Conservation (phyloP, 2,888 invertebrate genomes). For the Habrosyne pyritoides region DNA sequence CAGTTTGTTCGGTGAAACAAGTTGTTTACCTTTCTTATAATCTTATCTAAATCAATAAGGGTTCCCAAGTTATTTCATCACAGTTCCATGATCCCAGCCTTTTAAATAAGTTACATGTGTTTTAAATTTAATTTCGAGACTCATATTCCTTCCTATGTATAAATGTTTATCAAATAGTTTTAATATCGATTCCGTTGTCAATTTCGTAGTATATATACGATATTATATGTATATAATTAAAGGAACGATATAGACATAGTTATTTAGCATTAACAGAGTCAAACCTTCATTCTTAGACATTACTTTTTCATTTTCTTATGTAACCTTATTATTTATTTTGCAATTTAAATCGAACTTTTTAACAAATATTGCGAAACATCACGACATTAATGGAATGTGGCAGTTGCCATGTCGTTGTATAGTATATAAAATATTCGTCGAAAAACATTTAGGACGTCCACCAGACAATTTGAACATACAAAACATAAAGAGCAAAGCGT, state of each 20-base stretch:
- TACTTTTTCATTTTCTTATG: not conserved
- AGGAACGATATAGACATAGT: not conserved
- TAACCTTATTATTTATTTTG: slow-evolving; percentile 2
- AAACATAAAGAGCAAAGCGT: slow-evolving; percentile 17
- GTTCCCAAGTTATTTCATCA: slow-evolving; percentile 27
- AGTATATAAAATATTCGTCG: slow-evolving; percentile 13
- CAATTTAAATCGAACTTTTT: not conserved
- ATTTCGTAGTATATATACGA: not conserved
- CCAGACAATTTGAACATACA: not conserved
- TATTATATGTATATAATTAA: not conserved
- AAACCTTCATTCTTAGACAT: not conserved
- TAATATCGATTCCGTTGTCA: not conserved
- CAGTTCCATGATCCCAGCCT: slow-evolving; percentile 23
- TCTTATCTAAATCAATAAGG: slow-evolving; percentile 21
- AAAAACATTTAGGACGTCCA: slow-evolving; percentile 7
- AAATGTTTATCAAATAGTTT: not conserved
- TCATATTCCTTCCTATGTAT: not conserved
- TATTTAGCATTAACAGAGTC: not conserved
- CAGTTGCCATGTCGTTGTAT: slow-evolving; percentile 36
- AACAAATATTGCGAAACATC: slow-evolving; percentile 17
- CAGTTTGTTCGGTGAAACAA: slow-evolving; percentile 51
- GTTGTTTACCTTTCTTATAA: slow-evolving; percentile 40
- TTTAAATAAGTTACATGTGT: not conserved
- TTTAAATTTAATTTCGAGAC: not conserved
- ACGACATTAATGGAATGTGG: slow-evolving; percentile 48